These are phyloP conservation scores for Cheiracanthium punctorium DNA, from an alignment of 2,888 invertebrate genomes.

Conservation along the genomic window DNA sequence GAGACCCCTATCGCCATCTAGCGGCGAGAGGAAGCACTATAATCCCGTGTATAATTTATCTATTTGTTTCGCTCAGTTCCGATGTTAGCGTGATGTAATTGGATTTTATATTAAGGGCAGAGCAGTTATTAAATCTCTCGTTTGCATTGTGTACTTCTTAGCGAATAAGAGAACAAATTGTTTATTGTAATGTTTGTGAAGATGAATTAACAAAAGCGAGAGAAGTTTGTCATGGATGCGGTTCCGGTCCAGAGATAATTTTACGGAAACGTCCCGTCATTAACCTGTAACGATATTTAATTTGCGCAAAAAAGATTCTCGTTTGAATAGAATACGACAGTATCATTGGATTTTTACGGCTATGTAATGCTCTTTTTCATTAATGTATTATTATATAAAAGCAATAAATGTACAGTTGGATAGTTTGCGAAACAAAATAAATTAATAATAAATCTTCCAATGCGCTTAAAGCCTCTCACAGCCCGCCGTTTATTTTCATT, in stretches of 20 bases:
- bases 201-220: not conserved
- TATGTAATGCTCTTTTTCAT: too few species aligned
- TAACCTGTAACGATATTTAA: not conserved
- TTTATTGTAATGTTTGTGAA: not conserved
- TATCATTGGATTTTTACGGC: too few species aligned
- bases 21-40: not conserved
- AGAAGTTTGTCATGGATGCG: not conserved
- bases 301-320: too few species aligned
- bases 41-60: not conserved
- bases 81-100: not conserved
- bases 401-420: too few species aligned
- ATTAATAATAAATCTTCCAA: too few species aligned
- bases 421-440: too few species aligned
- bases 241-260: not conserved
- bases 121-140: not conserved
- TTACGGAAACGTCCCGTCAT: not conserved
- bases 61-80: not conserved
- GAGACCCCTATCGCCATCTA: constrained; percentile 17
- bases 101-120: not conserved
- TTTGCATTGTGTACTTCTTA: not conserved
- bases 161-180: not conserved
- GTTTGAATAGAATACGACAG: too few species aligned
- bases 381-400: too few species aligned
- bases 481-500: too few species aligned
- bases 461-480: too few species aligned